Conservation (phyloP, 2,113 vertebrate species). For the Cynocephalus volans region DNA sequence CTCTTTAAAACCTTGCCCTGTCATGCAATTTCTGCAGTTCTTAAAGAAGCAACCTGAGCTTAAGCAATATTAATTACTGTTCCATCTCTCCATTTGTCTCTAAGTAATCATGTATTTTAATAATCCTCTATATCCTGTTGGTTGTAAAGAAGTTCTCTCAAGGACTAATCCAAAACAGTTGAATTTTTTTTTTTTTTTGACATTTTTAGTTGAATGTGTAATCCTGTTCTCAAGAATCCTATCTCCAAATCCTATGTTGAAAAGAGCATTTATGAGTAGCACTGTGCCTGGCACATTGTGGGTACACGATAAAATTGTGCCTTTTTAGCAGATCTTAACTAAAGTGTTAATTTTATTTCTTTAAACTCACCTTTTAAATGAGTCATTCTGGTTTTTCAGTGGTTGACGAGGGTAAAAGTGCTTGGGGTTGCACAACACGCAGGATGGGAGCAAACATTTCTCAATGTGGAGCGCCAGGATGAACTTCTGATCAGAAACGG, state of each 20-base stretch:
- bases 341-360: constrained; percentile 21
- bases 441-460: too few relatives aligned
- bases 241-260: background rate
- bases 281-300: background rate
- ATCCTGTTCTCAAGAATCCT: background rate
- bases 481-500: background rate
- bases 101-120: constrained; percentile 22
- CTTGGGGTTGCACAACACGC: too few relatives aligned
- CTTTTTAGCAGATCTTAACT: background rate
- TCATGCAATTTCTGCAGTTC: background rate
- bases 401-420: background rate
- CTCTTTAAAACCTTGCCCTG: background rate
- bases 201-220: background rate
- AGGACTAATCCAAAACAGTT: constrained; percentile 4
- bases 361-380: background rate
- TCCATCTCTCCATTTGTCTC: background rate
- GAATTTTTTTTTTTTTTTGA: background rate
- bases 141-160: background rate
- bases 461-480: background rate
- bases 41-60: background rate
- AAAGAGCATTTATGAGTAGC: background rate
- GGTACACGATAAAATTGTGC: background rate
- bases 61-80: background rate
- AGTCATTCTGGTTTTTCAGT: background rate
- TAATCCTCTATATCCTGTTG: background rate